Evolutionary conservation across 2,888 invertebrate genomes (phyloP).

Genomic region (Griposia aprilina): DNA sequence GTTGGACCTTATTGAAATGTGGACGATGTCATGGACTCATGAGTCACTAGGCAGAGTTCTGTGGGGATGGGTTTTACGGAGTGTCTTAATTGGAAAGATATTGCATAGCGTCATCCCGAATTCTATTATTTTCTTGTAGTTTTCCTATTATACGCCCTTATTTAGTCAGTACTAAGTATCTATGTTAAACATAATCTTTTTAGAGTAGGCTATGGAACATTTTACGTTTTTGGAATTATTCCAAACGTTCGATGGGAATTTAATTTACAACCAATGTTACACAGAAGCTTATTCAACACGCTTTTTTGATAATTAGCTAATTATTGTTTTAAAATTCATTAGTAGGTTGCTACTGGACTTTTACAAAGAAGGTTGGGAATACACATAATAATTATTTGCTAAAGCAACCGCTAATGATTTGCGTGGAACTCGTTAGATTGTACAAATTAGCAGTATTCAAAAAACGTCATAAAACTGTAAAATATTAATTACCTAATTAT

Average conservation of each 20-base stretch:
- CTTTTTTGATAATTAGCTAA: conserved; percentile 3
- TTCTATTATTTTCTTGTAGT: conserved; percentile 43
- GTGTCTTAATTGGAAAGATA: conserved; percentile 47
- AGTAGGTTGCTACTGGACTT: conserved; percentile 29
- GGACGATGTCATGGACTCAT: conserved; percentile 24
- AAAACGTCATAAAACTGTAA: neutral
- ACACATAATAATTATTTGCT: conserved; percentile 30
- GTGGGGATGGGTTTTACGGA: conserved; percentile 50
- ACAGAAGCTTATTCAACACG: conserved; percentile 8
- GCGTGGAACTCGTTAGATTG: conserved; percentile 28
- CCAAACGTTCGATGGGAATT: neutral
- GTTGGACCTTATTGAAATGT: conserved; percentile 37
- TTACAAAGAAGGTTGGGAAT: conserved; percentile 17
- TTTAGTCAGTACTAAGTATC: neutral
- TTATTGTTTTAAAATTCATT: conserved; percentile 27
- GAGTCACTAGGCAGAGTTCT: conserved; percentile 37
- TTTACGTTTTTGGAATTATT: conserved; percentile 34
- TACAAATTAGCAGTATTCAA: conserved; percentile 30
- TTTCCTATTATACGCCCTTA: conserved; percentile 51
- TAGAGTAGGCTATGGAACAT: conserved; percentile 29
- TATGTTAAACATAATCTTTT: conserved; percentile 9
- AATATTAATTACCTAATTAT: conserved; percentile 38
- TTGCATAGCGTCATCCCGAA: conserved; percentile 56
- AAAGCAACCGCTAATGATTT: conserved; percentile 43
- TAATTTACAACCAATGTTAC: neutral